Conservation (phyloP, 2,888 invertebrate species). For the Chesias legatella region DNA sequence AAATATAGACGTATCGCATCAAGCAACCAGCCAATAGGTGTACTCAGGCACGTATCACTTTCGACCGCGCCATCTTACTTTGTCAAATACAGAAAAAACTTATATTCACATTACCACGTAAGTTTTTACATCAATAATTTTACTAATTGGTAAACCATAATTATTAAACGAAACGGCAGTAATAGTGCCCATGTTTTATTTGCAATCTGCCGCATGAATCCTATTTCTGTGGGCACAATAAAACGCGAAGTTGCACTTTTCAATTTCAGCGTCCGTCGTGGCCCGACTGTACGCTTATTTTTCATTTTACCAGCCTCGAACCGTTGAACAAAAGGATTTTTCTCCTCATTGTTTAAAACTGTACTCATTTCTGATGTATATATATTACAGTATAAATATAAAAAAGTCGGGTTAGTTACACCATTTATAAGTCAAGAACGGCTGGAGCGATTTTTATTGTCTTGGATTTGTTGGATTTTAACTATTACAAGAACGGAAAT, state of each 20-base stretch:
- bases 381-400: no score
- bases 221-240: slow-evolving; percentile 48
- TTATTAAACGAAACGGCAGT: slow-evolving; percentile 30
- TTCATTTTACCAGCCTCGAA: slow-evolving; percentile 59
- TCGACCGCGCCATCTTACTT: slow-evolving; percentile 31
- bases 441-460: no score
- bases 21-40: slow-evolving; percentile 15
- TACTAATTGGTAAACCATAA: neutral
- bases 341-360: slow-evolving; percentile 53
- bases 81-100: no score
- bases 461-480: no score
- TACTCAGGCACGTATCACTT: slow-evolving; percentile 35
- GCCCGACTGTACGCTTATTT: slow-evolving; percentile 55
- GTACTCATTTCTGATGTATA: slow-evolving; percentile 27
- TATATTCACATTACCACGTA: no score
- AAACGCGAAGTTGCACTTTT: slow-evolving; percentile 65
- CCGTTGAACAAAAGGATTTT: slow-evolving; percentile 65
- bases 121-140: no score
- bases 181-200: slow-evolving; percentile 43
- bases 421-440: no score
- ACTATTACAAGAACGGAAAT: no score
- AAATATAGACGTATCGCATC: slow-evolving; percentile 46
- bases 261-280: slow-evolving; percentile 55
- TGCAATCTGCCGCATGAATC: slow-evolving; percentile 47
- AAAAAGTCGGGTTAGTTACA: no score